Evolutionary conservation across 2,113 vertebrate species (phyloP), one percentile per base, ranked within the genome.

Genomic region (Protomyctophum bolini): DNA sequence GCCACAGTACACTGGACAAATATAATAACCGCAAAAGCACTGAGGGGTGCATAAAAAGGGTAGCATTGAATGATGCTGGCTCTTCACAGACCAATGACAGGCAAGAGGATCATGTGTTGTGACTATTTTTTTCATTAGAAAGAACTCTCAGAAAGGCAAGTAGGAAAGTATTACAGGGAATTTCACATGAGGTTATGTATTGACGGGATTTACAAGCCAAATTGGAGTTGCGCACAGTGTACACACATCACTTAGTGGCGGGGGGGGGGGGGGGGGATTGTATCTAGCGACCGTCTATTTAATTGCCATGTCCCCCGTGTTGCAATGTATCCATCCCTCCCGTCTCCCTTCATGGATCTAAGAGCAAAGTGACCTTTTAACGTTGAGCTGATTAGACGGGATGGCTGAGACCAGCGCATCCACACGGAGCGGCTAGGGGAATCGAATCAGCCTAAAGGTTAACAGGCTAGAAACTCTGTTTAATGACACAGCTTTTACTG

Each of bases 1-100:
- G 85, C 86, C 86, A 91, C 87, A 92, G 86, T 90, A 89, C 91
- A 90, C 88, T 92, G 92, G 91, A 90, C 87, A 92, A 92, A 93
- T 87, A 92, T 91, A 93, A 93, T 91, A 90, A 87, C 80, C 80
- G 83, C 74, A 86, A 84, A 88, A 65, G 85, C 88, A 86, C 73
- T 54, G 62, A 84, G 72, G 82, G 85, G 81, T 63, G 72, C 79
- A 86, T 91, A 79, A 90, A 92, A 91, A 80, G 82, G 73, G 72
- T 54, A 85, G 77, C 71, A 82, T 76, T 89, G 87, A 92, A 83
- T 83, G 73, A 86, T 83, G 51, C 73, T 72, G 3, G 80, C 77
- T 83, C 87, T 83, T 86, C 77, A 80, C 58, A 84, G 84, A 78
- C 87, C 70, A 76, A 77, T n/a, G 76, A 84, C 75, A 76, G 33